A percentile compares a stretch with the other conserved stretches of the same genome.
These are phyloP conservation scores for Bufo gargarizans DNA, from an alignment of 2,113 vertebrate genomes.

Conservation along the genomic window DNA sequence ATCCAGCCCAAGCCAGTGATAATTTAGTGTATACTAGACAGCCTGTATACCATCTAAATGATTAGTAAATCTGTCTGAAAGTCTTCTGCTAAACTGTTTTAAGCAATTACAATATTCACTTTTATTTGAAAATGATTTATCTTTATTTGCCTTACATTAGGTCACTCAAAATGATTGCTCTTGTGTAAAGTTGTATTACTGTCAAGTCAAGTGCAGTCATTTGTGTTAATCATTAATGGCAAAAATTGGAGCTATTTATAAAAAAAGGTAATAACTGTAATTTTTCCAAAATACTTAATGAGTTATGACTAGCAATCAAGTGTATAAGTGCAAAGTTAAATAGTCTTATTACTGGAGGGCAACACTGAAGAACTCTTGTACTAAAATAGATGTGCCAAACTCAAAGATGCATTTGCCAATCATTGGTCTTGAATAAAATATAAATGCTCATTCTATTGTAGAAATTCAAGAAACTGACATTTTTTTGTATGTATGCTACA, in stretches of 20 bases:
- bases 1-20: no score
- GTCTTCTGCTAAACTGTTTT: not conserved
- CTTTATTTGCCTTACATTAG: not conserved
- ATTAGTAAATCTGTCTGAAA: no score
- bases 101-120: not conserved
- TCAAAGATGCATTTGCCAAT: not conserved
- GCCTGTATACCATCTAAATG: no score
- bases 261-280: constrained; percentile 5
- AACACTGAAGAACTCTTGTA: constrained; percentile 11
- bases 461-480: no score
- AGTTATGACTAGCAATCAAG: constrained; percentile 26
- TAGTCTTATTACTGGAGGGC: constrained; percentile 4
- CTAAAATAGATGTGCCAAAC: constrained; percentile 28
- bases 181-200: constrained; percentile 2
- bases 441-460: not conserved
- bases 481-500: not conserved
- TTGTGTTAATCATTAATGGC: not conserved
- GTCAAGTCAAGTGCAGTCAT: constrained; percentile 1
- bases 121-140: not conserved
- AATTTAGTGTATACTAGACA: no score
- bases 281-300: constrained; percentile 28
- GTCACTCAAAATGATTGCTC: not conserved
- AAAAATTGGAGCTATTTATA: not conserved
- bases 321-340: constrained; percentile 6
- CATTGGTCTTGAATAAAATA: not conserved